Conservation (phyloP, 2,113 vertebrate species). For the Aegithalos caudatus region DNA sequence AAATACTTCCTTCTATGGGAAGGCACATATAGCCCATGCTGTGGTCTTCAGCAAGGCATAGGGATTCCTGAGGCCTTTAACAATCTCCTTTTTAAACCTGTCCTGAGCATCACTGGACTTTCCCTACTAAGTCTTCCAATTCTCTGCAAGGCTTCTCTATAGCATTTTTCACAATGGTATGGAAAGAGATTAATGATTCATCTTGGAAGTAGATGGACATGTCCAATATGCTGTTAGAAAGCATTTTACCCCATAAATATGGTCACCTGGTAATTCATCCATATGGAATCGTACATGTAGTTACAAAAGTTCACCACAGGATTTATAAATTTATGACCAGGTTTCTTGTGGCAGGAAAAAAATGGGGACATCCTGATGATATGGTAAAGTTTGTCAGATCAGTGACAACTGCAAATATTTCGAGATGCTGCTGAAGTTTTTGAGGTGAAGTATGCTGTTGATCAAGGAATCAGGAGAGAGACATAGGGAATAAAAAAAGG, state of each 20-base stretch:
- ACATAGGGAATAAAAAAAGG: neutral
- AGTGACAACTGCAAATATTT: neutral
- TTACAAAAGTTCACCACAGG: neutral
- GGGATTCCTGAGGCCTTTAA: neutral
- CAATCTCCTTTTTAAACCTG: neutral
- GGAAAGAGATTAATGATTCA: neutral
- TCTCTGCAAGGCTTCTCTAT: neutral
- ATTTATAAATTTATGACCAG: neutral
- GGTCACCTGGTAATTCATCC: neutral
- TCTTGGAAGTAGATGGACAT: neutral
- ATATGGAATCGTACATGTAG: neutral
- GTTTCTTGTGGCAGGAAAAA: neutral
- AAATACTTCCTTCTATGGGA: neutral
- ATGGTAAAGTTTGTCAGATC: neutral
- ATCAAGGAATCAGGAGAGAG: neutral
- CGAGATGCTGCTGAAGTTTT: neutral
- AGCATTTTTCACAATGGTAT: neutral
- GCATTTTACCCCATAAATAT: neutral
- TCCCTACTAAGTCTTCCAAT: neutral
- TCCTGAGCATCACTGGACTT: neutral
- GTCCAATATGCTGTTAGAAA: neutral
- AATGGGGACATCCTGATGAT: neutral
- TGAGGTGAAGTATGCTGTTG: neutral
- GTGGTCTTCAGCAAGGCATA: neutral
- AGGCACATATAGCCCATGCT: neutral